Conservation (phyloP, 2,113 vertebrate species). For the Passer montanus region DNA sequence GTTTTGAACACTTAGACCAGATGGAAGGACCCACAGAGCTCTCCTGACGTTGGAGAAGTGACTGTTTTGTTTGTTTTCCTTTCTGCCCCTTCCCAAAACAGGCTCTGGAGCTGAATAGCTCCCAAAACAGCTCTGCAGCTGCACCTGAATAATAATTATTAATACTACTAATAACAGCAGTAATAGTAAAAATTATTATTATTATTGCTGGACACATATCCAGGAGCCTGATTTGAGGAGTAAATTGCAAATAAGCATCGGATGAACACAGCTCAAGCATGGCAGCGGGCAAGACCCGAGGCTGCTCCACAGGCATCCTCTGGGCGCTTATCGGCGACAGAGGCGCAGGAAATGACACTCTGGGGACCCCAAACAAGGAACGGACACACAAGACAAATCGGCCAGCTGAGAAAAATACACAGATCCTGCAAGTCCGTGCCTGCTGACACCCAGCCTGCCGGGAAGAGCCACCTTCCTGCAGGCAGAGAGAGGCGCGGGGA, state of each 20-base stretch:
- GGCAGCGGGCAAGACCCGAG: neutral
- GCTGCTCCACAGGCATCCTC: neutral
- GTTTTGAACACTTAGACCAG: neutral
- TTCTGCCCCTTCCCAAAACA: neutral
- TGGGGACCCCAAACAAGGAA: neutral
- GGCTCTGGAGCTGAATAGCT: no score
- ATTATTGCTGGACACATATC: neutral
- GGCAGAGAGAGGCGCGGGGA: neutral
- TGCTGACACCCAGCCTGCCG: neutral
- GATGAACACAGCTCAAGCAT: neutral
- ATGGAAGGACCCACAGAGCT: neutral
- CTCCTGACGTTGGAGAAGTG: fast-evolving
- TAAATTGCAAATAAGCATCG: neutral
- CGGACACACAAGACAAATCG: neutral
- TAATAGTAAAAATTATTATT: neutral
- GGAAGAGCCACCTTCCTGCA: neutral
- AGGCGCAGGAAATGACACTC: neutral
- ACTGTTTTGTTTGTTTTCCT: neutral
- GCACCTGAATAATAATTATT: neutral
- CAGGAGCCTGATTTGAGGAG: neutral
- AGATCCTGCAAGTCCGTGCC: no score
- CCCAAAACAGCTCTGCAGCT: no score
- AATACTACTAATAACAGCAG: neutral
- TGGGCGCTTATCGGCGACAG: neutral
- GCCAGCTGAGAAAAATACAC: neutral